Evolutionary conservation across 2,888 invertebrate species (phyloP), one percentile per base, ranked within the genome.

Genomic region (Xestia sexstrigata): DNA sequence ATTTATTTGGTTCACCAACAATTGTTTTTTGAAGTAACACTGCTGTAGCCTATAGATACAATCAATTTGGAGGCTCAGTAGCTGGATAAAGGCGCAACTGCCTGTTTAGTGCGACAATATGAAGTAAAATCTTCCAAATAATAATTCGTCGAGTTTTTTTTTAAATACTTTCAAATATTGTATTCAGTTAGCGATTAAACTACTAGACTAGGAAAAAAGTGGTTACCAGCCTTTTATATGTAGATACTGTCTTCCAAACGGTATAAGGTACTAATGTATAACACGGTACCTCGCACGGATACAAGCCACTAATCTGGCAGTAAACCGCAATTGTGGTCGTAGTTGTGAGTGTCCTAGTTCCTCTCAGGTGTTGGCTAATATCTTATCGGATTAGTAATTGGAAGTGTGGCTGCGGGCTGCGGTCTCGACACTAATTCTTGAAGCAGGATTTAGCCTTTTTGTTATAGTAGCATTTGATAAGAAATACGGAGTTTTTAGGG

Each of bases 301-400:
- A 76, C 76, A 20, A 65, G 55, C 35, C 82, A 76, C 70, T 80
- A 81, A 81, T 80, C 67, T n/a, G 35, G 23, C 23, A 20, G n/a
- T 66, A 39, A n/a, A 76, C 70, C 70, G 76, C 76, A 55, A 55
- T 39, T 76, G 80, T 62, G 80, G 76, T 70, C 17, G 47, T 62
- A 35, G 60, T 49, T 8, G 76, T 70, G 55, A 76, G 70, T 70
- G 60, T 26, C 30, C 60, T 35, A 52, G 49, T 76, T 66, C 26
- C 81, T 70, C 80, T 70, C 66, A 81, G 70, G 70, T 81, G 80
- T 55, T 47, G 23, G 70, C 76, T 76, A 81, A 81, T 70, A 81
- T 67, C 76, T 81, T 76, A 80, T 67, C 76, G 67, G 81, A 52
- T 67, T 81, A 67, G 76, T 80, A 67, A 81, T 80, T 70, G 52